A percentile compares a stretch with the other conserved stretches of the same genome.
Conservation (phyloP, 2,888 invertebrate species). For the Lasioglossum oenotherae region DNA sequence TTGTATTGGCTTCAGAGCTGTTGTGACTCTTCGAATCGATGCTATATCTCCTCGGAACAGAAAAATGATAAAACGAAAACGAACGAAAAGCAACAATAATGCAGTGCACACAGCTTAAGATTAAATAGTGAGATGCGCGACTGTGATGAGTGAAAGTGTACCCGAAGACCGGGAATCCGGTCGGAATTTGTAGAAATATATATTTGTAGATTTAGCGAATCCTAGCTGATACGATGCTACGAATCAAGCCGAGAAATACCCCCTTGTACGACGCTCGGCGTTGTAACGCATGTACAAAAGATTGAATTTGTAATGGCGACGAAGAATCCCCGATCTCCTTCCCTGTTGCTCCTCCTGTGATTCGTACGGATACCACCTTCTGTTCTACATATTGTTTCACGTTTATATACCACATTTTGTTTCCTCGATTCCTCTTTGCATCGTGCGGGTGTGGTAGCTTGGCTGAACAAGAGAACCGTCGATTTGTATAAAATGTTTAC, state of each 20-base stretch:
- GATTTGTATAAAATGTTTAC: slow-evolving; percentile 76
- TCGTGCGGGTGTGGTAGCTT: slow-evolving; percentile 36
- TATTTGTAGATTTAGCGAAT: slow-evolving; percentile 56
- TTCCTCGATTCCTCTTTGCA: slow-evolving; percentile 33
- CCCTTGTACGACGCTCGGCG: slow-evolving; percentile 23
- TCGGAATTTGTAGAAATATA: slow-evolving; percentile 52
- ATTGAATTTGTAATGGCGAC: slow-evolving; percentile 46
- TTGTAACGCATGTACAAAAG: slow-evolving; percentile 43
- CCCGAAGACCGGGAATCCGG: slow-evolving; percentile 37
- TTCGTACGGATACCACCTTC: background rate
- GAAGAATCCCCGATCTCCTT: slow-evolving; percentile 13
- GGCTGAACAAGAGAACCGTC: slow-evolving; percentile 41
- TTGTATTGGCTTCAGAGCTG: slow-evolving; percentile 34
- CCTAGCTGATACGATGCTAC: slow-evolving; percentile 49
- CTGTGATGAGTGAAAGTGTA: slow-evolving; percentile 60
- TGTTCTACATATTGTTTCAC: slow-evolving; percentile 23
- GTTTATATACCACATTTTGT: slow-evolving; percentile 56
- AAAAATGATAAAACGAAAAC: background rate
- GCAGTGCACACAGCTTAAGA: slow-evolving; percentile 56
- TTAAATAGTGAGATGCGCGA: slow-evolving; percentile 64
- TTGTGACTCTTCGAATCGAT: slow-evolving; percentile 14
- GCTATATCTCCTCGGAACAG: slow-evolving; percentile 10
- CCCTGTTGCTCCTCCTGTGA: slow-evolving; percentile 1
- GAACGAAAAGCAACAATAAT: slow-evolving; percentile 20
- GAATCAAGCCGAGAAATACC: slow-evolving; percentile 54